Evolutionary conservation across 2,797 vertebrate species (phyloP), one percentile per base, ranked within the genome.

Genomic region (Pangasius krempfi): DNA sequence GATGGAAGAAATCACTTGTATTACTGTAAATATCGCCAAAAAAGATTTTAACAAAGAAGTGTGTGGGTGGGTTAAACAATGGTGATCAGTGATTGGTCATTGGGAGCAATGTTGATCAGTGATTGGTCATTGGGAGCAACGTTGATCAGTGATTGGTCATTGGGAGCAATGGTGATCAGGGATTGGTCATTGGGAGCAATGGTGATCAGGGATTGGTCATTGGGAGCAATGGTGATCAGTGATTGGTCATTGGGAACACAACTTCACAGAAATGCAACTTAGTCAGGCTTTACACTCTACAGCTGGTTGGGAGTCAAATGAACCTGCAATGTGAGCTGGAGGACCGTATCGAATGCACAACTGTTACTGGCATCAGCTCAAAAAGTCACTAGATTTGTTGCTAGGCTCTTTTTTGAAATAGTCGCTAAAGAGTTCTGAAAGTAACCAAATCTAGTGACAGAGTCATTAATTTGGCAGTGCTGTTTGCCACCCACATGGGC

Each of bases 301-400:
- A 40, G 33, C 10, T 13, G 5, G 2, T 60, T 40, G 79, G 40
- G 20, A 13, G 22, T 33, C 25, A 4, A 47, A 47, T 27, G 0
- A 75, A 75, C 40, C 72, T 75, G 73, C n/a, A 75, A 75, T 75
- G 72, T 75, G 72, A 75, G 40, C 20, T 50, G 73, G 25, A 50
- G 47, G 50, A 50, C 4, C 25, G 6, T 50, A 13, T 30, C 1
- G n/a, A 68, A 14, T 33, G 14, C 18, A 33, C 30, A 50, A 50
- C 73, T n/a, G 73, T 50, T 27, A 50, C 72, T 47, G 1, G 22
- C 22, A 75, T 75, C 44, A 12, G 25, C 22, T 75, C 22, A 27
- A 25, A 14, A 12, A 27, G 16, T 30, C 22, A 13, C 25, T 47
- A 75, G 40, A 25, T 50, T 47, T 47, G 4, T 6, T 73, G 20